Evolutionary conservation across 2,888 invertebrate genomes (phyloP), one percentile per base, ranked within the genome.

Genomic region (Eristalis pertinax): DNA sequence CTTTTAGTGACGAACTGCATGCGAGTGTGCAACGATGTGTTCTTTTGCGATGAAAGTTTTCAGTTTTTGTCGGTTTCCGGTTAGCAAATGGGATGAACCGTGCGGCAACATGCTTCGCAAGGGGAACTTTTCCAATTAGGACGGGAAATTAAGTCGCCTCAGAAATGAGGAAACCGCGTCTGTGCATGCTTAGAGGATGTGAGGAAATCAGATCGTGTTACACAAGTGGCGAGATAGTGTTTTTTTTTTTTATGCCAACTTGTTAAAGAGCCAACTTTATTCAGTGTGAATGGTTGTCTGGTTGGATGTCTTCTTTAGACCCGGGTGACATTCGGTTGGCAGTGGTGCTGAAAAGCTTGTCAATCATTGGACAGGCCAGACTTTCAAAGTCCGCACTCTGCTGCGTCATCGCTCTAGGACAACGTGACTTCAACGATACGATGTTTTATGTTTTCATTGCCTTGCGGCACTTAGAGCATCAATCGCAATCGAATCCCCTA

Each of bases 21-120:
- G 58, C 43, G 38, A 72, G 62, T 68, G 67, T 32, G 73, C 32
- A 43, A 56, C 73, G 63, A 78, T 79, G 50, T 50, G 38, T 38
- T 38, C 38, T 38, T 38, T 38, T 38, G 50, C 50, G 50, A 50
- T 50, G n/a, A 19, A 50, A 50, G 50, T 50, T 50, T 19, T 50
- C 50, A 19, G 50, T 50, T 50, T 50, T 50, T 50, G 50, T 19
- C 50, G 50, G 50, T 50, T 50, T 50, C 19, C 19, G 50, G 19
- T 50, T 3, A 8, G 50, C 50, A 50, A 50, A n/a, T 50, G 8
- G 19, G 19, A 50, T 19, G 50, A 19, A 19, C 19, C 19, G 50
- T 50, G 19, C 19, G 50, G n/a, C 19, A 50, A 19, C 50, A 19
- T 50, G 8, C 50, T 50, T 50, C 19, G 50, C 1, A 2, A n/a